A percentile compares a stretch with the other conserved stretches of the same genome.
Evolutionary conservation across 2,888 invertebrate species (phyloP).

Genomic region (Epirrhoe tristata): DNA sequence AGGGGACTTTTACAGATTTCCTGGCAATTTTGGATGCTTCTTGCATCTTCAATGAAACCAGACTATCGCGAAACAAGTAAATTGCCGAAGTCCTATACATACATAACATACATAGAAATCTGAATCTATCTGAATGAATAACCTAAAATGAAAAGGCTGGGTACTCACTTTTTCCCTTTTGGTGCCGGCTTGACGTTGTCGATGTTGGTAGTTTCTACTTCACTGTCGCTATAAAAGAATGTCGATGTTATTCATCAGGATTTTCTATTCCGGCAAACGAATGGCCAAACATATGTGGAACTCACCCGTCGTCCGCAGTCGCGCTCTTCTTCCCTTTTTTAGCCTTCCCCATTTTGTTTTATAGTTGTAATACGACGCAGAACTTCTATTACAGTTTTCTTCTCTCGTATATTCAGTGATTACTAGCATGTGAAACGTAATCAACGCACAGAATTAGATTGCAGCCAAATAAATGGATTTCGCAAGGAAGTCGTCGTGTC

Average conservation of each 20-base stretch:
- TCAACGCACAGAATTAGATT: constrained; percentile 66
- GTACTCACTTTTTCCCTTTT: constrained; percentile 78
- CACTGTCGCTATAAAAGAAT: constrained; percentile 86
- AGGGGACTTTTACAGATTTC: too few relatives aligned
- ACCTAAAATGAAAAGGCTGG: constrained; percentile 60
- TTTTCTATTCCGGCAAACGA: constrained; percentile 43
- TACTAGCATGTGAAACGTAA: constrained; percentile 83
- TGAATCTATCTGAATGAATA: constrained; percentile 50
- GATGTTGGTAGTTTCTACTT: constrained; percentile 79
- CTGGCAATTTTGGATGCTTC: too few relatives aligned
- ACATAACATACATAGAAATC: not conserved
- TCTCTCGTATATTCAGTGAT: constrained; percentile 69
- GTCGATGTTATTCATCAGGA: constrained; percentile 40
- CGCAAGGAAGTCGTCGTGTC: constrained; percentile 64
- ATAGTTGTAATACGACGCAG: constrained; percentile 74
- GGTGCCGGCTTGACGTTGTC: constrained; percentile 71
- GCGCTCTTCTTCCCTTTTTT: constrained; percentile 93
- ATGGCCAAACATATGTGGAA: constrained; percentile 63
- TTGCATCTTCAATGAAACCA: too few relatives aligned
- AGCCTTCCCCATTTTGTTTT: constrained; percentile 89
- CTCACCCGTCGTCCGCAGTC: constrained; percentile 91
- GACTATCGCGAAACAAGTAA: too few relatives aligned
- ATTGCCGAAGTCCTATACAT: not conserved
- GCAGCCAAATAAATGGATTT: constrained; percentile 54
- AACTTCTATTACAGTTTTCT: constrained; percentile 69